Percentiles rank a stretch among this genome's conserved stretches.
These are phyloP conservation scores for Dicerorhinus sumatrensis DNA, from an alignment of 2,113 vertebrate species.

Conservation along the genomic window DNA sequence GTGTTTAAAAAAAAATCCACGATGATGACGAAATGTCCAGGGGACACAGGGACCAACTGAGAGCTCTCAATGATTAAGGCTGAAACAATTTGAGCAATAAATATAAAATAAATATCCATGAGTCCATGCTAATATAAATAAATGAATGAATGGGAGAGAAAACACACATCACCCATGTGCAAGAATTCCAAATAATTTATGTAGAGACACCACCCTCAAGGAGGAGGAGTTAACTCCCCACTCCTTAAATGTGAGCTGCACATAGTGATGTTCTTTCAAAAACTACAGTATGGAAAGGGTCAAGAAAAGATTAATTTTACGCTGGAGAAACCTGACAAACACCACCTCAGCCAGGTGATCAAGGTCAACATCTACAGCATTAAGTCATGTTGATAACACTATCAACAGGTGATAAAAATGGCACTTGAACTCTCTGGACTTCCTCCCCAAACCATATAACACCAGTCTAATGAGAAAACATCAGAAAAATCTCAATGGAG, in stretches of 20 bases:
- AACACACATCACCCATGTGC: too few relatives aligned
- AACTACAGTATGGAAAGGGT: too few relatives aligned
- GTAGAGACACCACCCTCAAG: too few relatives aligned
- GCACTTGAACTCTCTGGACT: background rate
- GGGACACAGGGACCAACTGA: background rate
- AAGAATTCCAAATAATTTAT: too few relatives aligned
- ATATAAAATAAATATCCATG: background rate
- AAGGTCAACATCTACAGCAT: background rate
- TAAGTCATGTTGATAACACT: background rate
- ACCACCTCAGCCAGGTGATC: background rate
- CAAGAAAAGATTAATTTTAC: too few relatives aligned
- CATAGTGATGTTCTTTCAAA: too few relatives aligned
- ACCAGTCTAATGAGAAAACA: background rate
- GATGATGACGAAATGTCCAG: background rate
- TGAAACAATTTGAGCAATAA: background rate
- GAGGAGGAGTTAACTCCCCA: too few relatives aligned
- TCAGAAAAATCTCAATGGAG: background rate
- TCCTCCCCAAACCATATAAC: background rate
- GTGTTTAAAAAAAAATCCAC: background rate
- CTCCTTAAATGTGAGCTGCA: too few relatives aligned
- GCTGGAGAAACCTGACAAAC: too few relatives aligned
- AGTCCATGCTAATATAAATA: too few relatives aligned
- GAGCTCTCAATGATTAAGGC: background rate
- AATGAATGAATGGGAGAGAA: too few relatives aligned
- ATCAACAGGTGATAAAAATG: background rate